Evolutionary conservation across 2,888 invertebrate species (phyloP), one percentile per base, ranked within the genome.

Genomic region (Drosophila monieri): DNA sequence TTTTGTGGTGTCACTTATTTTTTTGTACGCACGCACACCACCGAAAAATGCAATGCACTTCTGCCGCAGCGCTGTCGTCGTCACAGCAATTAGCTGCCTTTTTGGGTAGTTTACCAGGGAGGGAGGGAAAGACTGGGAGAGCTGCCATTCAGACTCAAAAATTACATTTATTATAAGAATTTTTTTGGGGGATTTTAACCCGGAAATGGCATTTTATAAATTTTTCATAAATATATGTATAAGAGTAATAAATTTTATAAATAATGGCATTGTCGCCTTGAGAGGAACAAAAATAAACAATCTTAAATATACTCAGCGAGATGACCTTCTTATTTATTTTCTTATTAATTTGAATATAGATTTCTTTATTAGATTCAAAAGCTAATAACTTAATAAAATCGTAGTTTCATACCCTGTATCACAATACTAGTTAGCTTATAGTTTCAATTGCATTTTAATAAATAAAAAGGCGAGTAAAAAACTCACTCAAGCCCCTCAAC

Each of bases 51-150:
- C 73, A 84, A 55, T 88, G 83, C 86, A 83, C 48, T 77, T 77
- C 74, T 74, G 80, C 57, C 55, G 77, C 86, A 75, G 86, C 84
- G 80, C 80, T 73, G 80, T 51, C 39, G 70, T 3, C 75, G 80
- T 71, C 78, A 69, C 65, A 69, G 64, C 86, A 80, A 80, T 80
- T 80, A 80, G 80, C 86, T 83, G 64, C 41, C 59, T 56, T 61
- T 80, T 79, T 74, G 60, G 48, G 54, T 48, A 37, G 21, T 25
- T 51, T 69, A 2, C 9, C 1, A 10, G 21, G 10, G 44, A n/a
- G n/a, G 51, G 23, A 18, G 23, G 49, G 14, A 23, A 25, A 39
- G 43, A 21, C 18, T 14, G 15, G 2, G n/a, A 39, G 18, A 41
- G 15, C 21, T 18, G 43, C 18, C 43, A 43, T 43, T 43, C 1